Evolutionary conservation across 2,888 invertebrate species (phyloP), one percentile per base, ranked within the genome.

Genomic region (Tetragonula carbonaria): DNA sequence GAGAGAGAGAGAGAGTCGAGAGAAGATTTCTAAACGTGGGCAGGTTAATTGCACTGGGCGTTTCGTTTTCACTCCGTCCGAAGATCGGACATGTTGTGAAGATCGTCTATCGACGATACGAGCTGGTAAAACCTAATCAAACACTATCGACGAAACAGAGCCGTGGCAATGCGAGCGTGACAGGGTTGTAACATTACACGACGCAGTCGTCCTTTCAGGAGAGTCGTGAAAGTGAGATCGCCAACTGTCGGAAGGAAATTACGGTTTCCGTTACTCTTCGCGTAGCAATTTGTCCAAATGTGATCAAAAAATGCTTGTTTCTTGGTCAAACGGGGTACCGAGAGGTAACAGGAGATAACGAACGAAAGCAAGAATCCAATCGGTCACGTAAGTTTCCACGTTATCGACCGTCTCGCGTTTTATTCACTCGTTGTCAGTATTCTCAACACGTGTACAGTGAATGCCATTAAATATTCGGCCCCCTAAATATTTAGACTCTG

Each of bases 181-280:
- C 76, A 78, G 71, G 74, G 65, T 73, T 2, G 80, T 72, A 83
- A 78, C 70, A 67, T 78, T 84, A 71, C 76, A 78, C 59, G 65
- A 65, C 68, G 67, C 83, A 63, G 83, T 74, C 72, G 65, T 62
- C 18, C 77, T 74, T 70, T 67, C 33, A 75, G 72, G 45, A 72
- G 78, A 67, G 73, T 80, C 83, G 86, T 78, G 86, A 86, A 86
- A 86, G 86, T 67, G 80, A 86, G 86, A 86, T 86, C 78, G 78
- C 66, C 28, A 74, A 67, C 75, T 76, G 83, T 78, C 82, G 78
- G 80, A 78, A 86, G 80, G 76, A 66, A 78, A 86, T 75, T 71
- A 66, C 74, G 62, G 62, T 2, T n/a, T 67, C 75, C 23, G 75
- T 86, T 72, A 80, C 83, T 86, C 80, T 83, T 86, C 67, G 18